Percentiles rank a stretch among this genome's conserved stretches.
phyloP scores from a whole-genome alignment of 2,888 invertebrate species.

The Monoplex corrugatus region DNA sequence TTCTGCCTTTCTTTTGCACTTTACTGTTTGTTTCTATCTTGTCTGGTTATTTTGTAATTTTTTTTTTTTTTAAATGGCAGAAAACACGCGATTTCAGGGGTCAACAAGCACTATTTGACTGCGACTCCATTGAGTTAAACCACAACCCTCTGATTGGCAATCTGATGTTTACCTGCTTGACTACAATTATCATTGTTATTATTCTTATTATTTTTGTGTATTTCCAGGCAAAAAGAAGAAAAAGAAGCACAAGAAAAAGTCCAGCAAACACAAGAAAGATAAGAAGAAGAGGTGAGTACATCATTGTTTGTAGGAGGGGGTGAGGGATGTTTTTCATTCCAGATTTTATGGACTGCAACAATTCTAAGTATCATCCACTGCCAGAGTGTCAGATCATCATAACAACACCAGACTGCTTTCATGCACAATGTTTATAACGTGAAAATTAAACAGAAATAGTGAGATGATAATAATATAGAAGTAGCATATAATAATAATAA shows the following conservation, averaged over 20 bases:
- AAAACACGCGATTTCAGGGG: too few relatives aligned
- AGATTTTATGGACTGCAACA: too few relatives aligned
- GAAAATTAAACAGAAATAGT: too few relatives aligned
- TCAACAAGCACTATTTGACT: neutral
- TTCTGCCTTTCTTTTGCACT: too few relatives aligned
- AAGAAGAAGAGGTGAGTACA: slow-evolving; percentile 68
- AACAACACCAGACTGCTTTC: too few relatives aligned
- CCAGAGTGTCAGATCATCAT: too few relatives aligned
- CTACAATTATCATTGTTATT: neutral
- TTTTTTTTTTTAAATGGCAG: neutral
- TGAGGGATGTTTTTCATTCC: neutral
- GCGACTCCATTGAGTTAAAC: neutral
- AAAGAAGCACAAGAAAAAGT: slow-evolving; percentile 75
- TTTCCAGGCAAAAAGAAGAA: slow-evolving; percentile 65
- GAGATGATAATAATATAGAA: too few relatives aligned
- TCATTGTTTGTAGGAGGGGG: neutral
- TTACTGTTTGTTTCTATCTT: too few relatives aligned
- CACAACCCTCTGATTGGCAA: neutral
- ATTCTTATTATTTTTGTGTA: neutral
- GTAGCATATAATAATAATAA: too few relatives aligned
- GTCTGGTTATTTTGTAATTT: neutral
- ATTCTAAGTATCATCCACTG: too few relatives aligned
- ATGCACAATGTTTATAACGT: too few relatives aligned
- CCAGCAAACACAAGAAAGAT: slow-evolving; percentile 72
- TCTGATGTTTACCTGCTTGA: neutral